Base-by-base conservation (phyloP, 2,113 vertebrate genomes). In the Triplophysa dalaica region DNA sequence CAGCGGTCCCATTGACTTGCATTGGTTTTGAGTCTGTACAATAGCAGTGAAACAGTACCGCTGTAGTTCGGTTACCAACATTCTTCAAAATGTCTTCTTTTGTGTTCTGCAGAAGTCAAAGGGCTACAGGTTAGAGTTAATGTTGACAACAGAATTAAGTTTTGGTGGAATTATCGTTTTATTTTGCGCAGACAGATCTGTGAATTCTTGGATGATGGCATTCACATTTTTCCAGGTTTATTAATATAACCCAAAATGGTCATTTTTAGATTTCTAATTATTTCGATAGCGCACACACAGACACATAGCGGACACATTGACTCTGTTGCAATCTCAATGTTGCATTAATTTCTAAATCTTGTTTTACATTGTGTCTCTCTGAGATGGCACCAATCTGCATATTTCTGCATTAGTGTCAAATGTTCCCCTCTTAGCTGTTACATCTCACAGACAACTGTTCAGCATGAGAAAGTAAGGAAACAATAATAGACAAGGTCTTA, bases 171-270 rank as follows among this genome's bases (percentile, higher is more conserved):
- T 33, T 33, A 6, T 33, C 33, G 4, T 33, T 33, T 33, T 33
- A 33, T 24, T 41, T 70, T 16, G 14, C 9, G n/a, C 56, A 38
- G 58, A 70, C 5, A 13, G 17, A 38, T 61, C n/a, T 62, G 58
- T 12, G 41, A 50, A 70, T 24, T 24, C 24, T 79, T 63, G 66
- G 58, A 38, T 70, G 19, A 29, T 19, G 17, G 8, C 67, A 79
- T 50, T 79, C 70, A 50, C 61, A 79, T 41, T 33, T 50, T 48
- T 38, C 24, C 77, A 63, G 60, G 73, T 75, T 70, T 8, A 29
- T 3, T 33, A 48, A 4, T 62, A 16, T 26, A 75, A 48, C 73
- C 24, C 41, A 43, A 75, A 50, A 26, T 21, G 43, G n/a, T 75
- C 41, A 26, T 8, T 62, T 70, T 70, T 1, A 16, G 17, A 29